Percentiles rank a stretch among this genome's conserved stretches.
These are phyloP conservation scores for Trachythela sp. DNA, from an alignment of 64 coral and sea anemone species.

Conservation along the genomic window DNA sequence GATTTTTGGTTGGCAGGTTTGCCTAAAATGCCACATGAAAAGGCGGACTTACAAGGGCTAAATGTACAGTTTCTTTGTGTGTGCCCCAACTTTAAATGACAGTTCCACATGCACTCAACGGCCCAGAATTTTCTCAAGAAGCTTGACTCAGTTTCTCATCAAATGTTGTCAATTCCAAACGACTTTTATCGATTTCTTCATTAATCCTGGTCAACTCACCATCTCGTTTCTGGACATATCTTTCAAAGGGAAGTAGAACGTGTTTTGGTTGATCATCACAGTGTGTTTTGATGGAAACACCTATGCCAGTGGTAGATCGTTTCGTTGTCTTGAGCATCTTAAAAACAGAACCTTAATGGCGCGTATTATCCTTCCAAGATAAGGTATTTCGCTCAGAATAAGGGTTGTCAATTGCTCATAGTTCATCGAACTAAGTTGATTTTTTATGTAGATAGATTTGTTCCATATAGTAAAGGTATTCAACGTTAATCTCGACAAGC, in stretches of 20 bases:
- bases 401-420: too few relatives aligned
- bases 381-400: too few relatives aligned
- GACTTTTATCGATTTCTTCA: not conserved
- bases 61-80: not conserved
- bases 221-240: not conserved
- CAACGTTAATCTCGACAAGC: too few relatives aligned
- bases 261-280: not conserved
- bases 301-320: too few relatives aligned
- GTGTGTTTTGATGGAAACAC: too few relatives aligned
- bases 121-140: not conserved
- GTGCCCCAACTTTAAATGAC: not conserved
- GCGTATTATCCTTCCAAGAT: too few relatives aligned
- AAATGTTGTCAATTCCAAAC: not conserved
- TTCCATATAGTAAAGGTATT: too few relatives aligned
- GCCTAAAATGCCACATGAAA: not conserved
- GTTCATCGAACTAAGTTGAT: too few relatives aligned
- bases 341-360: too few relatives aligned
- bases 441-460: too few relatives aligned
- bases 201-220: not conserved
- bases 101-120: not conserved
- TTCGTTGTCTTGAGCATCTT: too few relatives aligned
- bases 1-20: not conserved
- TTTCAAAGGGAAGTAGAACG: not conserved
- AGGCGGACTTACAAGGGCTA: not conserved
- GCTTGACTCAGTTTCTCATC: not conserved